phyloP scores from a whole-genome alignment of 92 coral and sea anemone species.

The Micromussa lordhowensis region DNA sequence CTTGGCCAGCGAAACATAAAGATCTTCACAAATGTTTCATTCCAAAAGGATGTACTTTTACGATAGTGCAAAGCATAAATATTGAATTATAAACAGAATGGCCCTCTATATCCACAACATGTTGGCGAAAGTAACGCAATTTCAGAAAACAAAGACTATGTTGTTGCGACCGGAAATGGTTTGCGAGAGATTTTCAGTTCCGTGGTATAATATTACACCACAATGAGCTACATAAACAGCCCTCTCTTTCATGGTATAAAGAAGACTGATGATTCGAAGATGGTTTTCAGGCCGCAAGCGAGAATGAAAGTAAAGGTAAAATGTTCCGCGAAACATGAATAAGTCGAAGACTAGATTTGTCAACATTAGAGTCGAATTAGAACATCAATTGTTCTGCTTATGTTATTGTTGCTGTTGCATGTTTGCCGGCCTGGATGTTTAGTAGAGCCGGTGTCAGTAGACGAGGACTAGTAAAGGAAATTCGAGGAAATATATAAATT shows the following conservation, averaged over 20 bases:
- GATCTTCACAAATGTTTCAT: background rate
- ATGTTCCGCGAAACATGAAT: no score
- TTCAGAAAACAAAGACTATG: background rate
- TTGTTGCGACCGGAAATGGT: conserved; percentile 27
- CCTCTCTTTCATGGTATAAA: background rate
- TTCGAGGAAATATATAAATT: no score
- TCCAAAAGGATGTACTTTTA: background rate
- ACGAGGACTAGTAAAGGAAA: no score
- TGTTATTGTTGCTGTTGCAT: no score
- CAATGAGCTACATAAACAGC: background rate
- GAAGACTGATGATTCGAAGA: background rate
- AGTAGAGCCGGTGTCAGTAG: no score
- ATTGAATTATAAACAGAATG: background rate
- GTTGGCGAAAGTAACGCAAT: background rate
- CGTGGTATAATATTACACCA: background rate
- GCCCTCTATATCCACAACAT: background rate
- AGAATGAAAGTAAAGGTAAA: background rate
- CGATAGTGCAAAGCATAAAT: background rate
- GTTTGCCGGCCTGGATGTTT: no score
- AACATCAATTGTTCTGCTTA: no score
- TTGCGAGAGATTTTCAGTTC: background rate
- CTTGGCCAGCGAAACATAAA: background rate
- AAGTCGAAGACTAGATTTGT: no score
- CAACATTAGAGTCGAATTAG: no score
- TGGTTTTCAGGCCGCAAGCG: background rate